Conservation (phyloP, 1,140 invertebrate species). For the Pararge aegeria region DNA sequence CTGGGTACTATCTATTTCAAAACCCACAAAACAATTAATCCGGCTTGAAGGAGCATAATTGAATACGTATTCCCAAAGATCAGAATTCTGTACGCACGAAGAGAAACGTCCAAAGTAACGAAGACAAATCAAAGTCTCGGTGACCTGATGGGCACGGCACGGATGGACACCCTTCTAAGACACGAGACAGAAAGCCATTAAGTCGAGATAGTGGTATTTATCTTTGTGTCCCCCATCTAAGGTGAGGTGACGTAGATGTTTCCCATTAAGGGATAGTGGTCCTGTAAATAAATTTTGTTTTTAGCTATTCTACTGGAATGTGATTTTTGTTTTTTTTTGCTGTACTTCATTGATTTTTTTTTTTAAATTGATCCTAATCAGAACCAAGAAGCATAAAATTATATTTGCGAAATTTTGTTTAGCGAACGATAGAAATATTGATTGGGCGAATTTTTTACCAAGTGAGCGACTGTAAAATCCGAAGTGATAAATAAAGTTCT, state of each 20-base stretch:
- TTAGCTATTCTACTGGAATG: slow-evolving; percentile 8
- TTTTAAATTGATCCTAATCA: neutral
- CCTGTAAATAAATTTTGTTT: slow-evolving; percentile 42
- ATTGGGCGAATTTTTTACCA: too few relatives aligned
- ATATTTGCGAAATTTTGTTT: too few relatives aligned
- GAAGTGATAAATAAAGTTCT: too few relatives aligned
- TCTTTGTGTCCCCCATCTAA: slow-evolving; percentile 53
- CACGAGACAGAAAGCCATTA: slow-evolving; percentile 70
- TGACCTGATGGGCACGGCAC: slow-evolving; percentile 47
- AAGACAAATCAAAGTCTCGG: slow-evolving; percentile 73
- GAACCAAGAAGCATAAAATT: too few relatives aligned
- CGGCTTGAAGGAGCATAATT: slow-evolving; percentile 41
- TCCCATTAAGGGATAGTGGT: slow-evolving; percentile 50
- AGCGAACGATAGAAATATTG: too few relatives aligned
- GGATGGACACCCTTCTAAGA: slow-evolving; percentile 62
- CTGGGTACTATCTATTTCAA: slow-evolving; percentile 15
- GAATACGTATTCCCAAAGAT: slow-evolving; percentile 43
- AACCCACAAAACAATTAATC: slow-evolving; percentile 34
- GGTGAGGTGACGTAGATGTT: slow-evolving; percentile 49
- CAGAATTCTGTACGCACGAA: slow-evolving; percentile 58
- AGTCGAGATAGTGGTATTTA: slow-evolving; percentile 72
- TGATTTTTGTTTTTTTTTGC: neutral
- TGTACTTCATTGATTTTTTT: neutral
- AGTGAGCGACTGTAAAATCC: too few relatives aligned
- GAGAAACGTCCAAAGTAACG: slow-evolving; percentile 67